Percentiles rank a stretch among this genome's conserved stretches.
Evolutionary conservation across 2,113 vertebrate genomes (phyloP).

Genomic region (Macquaria ambigua): DNA sequence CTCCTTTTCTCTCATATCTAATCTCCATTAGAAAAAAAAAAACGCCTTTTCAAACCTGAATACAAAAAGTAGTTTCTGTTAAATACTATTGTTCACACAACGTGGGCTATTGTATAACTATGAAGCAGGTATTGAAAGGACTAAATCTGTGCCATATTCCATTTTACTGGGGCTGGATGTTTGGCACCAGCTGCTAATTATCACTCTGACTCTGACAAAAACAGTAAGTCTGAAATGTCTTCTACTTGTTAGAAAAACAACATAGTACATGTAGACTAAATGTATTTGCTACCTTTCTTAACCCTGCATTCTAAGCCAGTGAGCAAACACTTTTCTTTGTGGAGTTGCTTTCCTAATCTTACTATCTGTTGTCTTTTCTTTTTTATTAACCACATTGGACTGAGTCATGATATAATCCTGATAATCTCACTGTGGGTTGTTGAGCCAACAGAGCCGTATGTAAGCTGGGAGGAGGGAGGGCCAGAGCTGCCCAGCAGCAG

Average conservation of each 20-base stretch:
- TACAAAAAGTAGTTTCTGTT: slow-evolving; percentile 14
- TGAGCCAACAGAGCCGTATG: slow-evolving; percentile 39
- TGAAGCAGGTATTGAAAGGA: not conserved
- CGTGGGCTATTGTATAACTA: slow-evolving; percentile 13
- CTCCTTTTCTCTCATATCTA: slow-evolving; percentile 39
- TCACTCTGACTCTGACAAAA: not conserved
- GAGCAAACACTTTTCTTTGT: not conserved
- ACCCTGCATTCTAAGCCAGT: not conserved
- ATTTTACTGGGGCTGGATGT: not conserved
- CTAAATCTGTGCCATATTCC: not conserved
- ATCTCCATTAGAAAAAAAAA: slow-evolving; percentile 37
- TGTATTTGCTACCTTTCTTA: not conserved
- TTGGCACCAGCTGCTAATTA: not conserved
- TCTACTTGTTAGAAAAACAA: not conserved
- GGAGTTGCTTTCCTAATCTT: slow-evolving; percentile 22
- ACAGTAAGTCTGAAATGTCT: not conserved
- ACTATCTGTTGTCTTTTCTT: not conserved
- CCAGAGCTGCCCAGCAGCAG: slow-evolving; percentile 34
- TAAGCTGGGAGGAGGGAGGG: not conserved
- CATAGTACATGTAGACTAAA: not conserved
- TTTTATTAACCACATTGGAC: slow-evolving; percentile 16
- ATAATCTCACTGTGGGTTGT: slow-evolving; percentile 40
- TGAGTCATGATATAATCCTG: slow-evolving; percentile 41
- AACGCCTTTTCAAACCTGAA: slow-evolving; percentile 24
- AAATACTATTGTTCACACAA: slow-evolving; percentile 32